Conservation (phyloP, 2,888 invertebrate species). For the Ennomos erosarius region DNA sequence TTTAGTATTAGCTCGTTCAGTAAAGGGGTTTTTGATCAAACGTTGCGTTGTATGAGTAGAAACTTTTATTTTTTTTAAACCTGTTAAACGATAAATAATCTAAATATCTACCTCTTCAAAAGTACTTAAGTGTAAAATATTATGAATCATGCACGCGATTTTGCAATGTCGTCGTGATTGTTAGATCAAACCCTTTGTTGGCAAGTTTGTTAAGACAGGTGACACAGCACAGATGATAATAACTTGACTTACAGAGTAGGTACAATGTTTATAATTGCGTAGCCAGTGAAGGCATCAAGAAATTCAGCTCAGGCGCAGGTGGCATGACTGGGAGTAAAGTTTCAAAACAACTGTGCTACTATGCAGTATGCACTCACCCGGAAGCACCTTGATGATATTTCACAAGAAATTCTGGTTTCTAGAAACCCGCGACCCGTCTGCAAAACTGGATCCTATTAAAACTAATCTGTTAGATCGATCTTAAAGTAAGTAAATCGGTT, state of each 20-base stretch:
- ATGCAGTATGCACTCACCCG: slow-evolving; percentile 54
- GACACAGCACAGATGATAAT: slow-evolving; percentile 21
- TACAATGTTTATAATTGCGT: slow-evolving; percentile 33
- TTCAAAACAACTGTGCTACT: slow-evolving; percentile 64
- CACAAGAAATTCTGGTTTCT: slow-evolving; percentile 52
- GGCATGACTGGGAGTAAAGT: slow-evolving; percentile 49
- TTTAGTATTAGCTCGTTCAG: no score
- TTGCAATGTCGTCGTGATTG: no score
- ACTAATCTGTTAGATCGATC: background rate
- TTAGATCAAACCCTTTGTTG: slow-evolving; percentile 4
- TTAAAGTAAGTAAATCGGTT: no score
- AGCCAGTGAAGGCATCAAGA: slow-evolving; percentile 21
- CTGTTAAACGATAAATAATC: no score
- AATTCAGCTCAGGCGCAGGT: slow-evolving; percentile 46
- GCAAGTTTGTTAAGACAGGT: slow-evolving; percentile 9
- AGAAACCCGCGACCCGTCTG: slow-evolving; percentile 23
- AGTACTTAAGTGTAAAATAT: no score
- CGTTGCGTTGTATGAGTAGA: no score
- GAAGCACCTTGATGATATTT: slow-evolving; percentile 57
- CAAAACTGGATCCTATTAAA: slow-evolving; percentile 16
- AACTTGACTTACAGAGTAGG: slow-evolving; percentile 23
- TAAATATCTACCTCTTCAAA: no score
- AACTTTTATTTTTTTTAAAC: no score
- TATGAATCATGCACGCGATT: no score
- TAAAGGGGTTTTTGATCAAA: no score